phyloP scores from a whole-genome alignment of 1,140 invertebrate species.

The Drosophila sturtevanti region DNA sequence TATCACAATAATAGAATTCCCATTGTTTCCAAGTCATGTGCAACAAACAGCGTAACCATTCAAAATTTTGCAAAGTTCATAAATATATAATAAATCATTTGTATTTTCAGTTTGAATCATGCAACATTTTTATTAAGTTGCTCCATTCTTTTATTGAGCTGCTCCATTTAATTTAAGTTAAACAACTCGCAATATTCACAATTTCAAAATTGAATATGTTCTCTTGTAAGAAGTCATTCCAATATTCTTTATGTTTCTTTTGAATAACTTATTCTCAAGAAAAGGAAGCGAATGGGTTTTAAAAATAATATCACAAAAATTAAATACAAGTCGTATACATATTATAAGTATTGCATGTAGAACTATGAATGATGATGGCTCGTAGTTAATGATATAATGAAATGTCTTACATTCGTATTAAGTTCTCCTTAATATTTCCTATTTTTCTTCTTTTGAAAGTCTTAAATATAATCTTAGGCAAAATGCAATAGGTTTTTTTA shows the following conservation, averaged over 20 bases:
- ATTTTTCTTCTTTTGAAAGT: conserved; percentile 24
- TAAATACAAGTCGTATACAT: conserved; percentile 76
- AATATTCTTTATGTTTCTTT: conserved; percentile 42
- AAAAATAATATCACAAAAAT: conserved; percentile 80
- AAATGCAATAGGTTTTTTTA: conserved; percentile 40
- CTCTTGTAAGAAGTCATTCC: conserved; percentile 8
- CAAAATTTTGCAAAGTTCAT: neutral
- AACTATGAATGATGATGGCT: conserved; percentile 31
- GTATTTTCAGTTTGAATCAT: conserved; percentile 40
- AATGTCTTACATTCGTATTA: conserved; percentile 67
- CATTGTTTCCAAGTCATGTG: neutral
- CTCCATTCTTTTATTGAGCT: conserved; percentile 18
- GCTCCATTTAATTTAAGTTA: conserved; percentile 7
- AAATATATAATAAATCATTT: neutral
- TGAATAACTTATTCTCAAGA: conserved; percentile 48
- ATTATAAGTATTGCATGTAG: conserved; percentile 37
- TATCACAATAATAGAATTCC: neutral
- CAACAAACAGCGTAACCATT: too few relatives aligned
- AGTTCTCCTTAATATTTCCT: neutral
- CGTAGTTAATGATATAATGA: conserved; percentile 35
- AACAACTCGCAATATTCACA: neutral
- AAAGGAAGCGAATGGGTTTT: conserved; percentile 64
- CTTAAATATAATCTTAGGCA: conserved; percentile 73
- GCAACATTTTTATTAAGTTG: conserved; percentile 49
- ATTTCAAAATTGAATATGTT: conserved; percentile 1